Conservation (phyloP, 2,888 invertebrate species). For the Rotaria socialis region DNA sequence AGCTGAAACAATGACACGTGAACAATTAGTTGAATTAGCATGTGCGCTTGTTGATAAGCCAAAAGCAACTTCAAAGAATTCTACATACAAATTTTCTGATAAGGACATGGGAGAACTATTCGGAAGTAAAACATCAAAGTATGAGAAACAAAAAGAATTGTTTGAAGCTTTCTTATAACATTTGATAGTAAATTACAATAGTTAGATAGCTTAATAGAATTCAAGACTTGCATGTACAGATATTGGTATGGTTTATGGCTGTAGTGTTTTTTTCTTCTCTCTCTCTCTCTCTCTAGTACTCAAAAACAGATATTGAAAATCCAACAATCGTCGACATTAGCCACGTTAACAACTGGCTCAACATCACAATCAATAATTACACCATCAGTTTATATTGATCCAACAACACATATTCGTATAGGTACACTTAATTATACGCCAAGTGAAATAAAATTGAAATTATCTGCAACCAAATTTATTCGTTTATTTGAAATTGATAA, state of each 20-base stretch:
- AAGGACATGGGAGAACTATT: background rate
- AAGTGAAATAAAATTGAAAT: background rate
- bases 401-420: background rate
- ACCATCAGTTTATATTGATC: background rate
- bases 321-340: background rate
- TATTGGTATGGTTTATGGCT: no score
- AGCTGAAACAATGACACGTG: background rate
- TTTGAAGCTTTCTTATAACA: no score
- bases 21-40: constrained; percentile 2
- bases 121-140: background rate
- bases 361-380: background rate
- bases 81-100: background rate
- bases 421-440: background rate
- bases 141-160: background rate
- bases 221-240: no score
- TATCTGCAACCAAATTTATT: constrained; percentile 3
- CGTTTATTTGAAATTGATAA: constrained; percentile 3
- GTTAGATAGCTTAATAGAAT: no score
- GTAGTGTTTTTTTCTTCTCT: no score
- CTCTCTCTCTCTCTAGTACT: no score
- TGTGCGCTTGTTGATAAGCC: background rate
- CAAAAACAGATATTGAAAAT: background rate
- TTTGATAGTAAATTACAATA: no score
- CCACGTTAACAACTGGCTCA: background rate
- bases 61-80: background rate